A percentile compares a stretch with the other conserved stretches of the same genome.
Evolutionary conservation across 2,888 invertebrate genomes (phyloP).

Genomic region (Andricus quercusramuli): DNA sequence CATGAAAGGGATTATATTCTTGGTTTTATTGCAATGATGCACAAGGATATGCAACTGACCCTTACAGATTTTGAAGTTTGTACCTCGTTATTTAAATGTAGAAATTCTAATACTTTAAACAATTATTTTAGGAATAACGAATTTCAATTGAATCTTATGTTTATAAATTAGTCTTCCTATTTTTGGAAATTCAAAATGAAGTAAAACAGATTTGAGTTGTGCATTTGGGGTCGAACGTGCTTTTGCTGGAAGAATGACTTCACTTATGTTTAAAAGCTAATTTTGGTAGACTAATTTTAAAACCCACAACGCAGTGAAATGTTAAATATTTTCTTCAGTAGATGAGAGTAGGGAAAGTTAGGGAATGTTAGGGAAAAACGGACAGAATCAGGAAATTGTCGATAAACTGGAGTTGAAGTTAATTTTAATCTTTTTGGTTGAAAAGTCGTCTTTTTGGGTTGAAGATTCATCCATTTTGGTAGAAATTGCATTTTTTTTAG

Average conservation of each 20-base stretch:
- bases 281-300: neutral
- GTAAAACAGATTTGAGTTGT: neutral
- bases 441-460: too few relatives aligned
- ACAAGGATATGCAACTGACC: constrained; percentile 54
- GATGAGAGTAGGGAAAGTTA: too few relatives aligned
- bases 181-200: neutral
- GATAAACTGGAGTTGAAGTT: too few relatives aligned
- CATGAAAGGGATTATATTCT: constrained; percentile 50
- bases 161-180: neutral
- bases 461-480: too few relatives aligned
- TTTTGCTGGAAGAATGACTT: neutral
- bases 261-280: neutral
- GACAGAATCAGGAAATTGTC: too few relatives aligned
- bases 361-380: too few relatives aligned
- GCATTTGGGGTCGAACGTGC: neutral
- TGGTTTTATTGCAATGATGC: constrained; percentile 56
- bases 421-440: too few relatives aligned
- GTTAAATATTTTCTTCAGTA: neutral
- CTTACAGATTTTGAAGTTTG: constrained; percentile 51
- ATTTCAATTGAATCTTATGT: neutral
- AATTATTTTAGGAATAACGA: neutral
- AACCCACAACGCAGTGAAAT: neutral
- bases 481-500: too few relatives aligned
- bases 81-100: neutral
- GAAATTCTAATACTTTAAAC: neutral